Percentiles rank a stretch among this genome's conserved stretches.
Conservation (phyloP, 2,113 vertebrate genomes). For the Tauraco erythrolophus region DNA sequence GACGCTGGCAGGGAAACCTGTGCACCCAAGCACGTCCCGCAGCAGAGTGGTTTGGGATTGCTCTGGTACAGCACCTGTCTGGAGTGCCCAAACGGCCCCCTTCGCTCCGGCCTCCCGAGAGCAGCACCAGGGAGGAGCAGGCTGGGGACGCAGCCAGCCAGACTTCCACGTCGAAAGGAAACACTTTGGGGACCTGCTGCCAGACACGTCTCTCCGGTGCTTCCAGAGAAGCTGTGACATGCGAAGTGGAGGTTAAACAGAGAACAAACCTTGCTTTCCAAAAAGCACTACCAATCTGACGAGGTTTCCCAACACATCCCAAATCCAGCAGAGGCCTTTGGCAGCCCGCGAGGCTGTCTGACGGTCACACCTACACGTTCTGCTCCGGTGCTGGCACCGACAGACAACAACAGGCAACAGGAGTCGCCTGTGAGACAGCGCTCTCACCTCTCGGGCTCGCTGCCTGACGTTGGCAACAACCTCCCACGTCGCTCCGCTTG, state of each 20-base stretch:
- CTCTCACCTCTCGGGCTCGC: neutral
- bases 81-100: fast-evolving
- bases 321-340: neutral
- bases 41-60: neutral
- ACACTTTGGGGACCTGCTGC: fast-evolving
- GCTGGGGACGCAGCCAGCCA: neutral
- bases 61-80: fast-evolving
- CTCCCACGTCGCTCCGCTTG: neutral
- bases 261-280: neutral
- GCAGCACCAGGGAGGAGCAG: neutral
- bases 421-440: neutral
- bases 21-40: fast-evolving
- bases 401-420: neutral
- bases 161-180: neutral
- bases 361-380: neutral
- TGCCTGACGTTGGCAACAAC: neutral
- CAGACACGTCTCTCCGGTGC: neutral
- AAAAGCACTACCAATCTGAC: fast-evolving
- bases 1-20: neutral
- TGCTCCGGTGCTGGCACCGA: neutral
- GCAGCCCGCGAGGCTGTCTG: neutral
- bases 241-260: fast-evolving
- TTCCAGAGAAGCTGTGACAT: fast-evolving
- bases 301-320: neutral
- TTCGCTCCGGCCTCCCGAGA: neutral